Base-by-base conservation (phyloP, 2,797 vertebrate genomes). In the Phalanger gymnotis region DNA sequence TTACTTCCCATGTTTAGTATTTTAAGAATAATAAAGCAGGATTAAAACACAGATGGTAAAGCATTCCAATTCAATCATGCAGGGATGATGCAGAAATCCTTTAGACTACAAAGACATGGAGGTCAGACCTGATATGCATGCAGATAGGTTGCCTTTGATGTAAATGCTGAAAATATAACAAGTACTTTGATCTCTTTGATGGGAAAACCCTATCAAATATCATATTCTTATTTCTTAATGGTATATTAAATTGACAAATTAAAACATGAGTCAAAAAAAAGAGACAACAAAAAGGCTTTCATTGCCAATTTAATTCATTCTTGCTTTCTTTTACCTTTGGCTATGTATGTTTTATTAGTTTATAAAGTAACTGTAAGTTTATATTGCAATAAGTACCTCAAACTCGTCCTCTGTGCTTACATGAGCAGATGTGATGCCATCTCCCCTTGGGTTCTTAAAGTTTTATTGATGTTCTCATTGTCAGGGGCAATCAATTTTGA, bases 401-500 rank as follows among this genome's bases (percentile, higher is more conserved):
- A 9, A 53, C 96, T 96, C 91, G 51, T 93, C 93, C 34, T 51
- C 5, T 94, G 58, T 96, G 34, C 95, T 96, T 95, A 81, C 25
- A 91, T 91, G 90, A 96, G 95, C 96, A 0, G 94, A 91, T 81
- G 47, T 90, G 47, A 95, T 93, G 31, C 34, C 95, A 40, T n/a
- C 2, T 95, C 28, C 28, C 11, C 40, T 87, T 9, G 56, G 81
- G 93, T n/a, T 92, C 92, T 94, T 92, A 73, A 87, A 40, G 89
- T 96, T 66, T 94, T 95, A 93, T 94, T 97, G 94, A 90, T 92
- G 31, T 90, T 96, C 30, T 55, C 54, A 93, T 90, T 96, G 89
- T 96, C 95, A 96, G 91, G n/a, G 19, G 92, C 47, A 94, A 47
- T 95, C 52, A 92, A 34, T 92, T 96, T 95, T 96, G 58, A 93